A percentile compares a stretch with the other conserved stretches of the same genome.
Conservation (phyloP, 2,113 vertebrate species). For the Pipra filicauda region DNA sequence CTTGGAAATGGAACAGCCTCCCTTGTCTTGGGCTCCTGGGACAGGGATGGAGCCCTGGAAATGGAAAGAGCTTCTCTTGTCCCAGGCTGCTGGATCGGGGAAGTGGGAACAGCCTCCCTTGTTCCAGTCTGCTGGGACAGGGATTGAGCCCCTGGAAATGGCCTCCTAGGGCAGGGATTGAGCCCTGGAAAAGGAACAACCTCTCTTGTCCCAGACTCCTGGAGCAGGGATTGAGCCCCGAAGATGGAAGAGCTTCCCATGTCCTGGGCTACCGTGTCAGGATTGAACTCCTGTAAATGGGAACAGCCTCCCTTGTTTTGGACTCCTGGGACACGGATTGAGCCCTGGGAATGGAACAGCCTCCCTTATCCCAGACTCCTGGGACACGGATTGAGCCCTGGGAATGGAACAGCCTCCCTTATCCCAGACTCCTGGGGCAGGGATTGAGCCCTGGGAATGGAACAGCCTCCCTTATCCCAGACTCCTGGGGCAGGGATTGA, state of each 20-base stretch:
- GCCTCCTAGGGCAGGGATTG: not conserved
- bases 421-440: not conserved
- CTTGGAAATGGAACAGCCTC: not conserved
- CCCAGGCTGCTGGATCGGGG: not conserved
- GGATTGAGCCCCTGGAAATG: not conserved
- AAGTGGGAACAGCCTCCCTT: not conserved
- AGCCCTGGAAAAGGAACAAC: not conserved
- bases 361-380: too few species aligned
- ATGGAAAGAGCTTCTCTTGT: not conserved
- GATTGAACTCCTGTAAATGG: not conserved
- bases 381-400: not conserved
- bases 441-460: too few species aligned
- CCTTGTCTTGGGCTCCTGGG: rapidly evolving
- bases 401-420: not conserved
- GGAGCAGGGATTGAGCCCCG: not conserved
- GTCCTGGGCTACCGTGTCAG: rapidly evolving
- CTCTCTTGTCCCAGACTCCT: not conserved
- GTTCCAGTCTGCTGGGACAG: not conserved
- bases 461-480: not conserved
- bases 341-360: not conserved
- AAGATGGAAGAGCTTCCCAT: not conserved
- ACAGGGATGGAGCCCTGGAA: not conserved
- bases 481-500: not conserved
- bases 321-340: too few species aligned
- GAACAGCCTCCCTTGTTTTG: rapidly evolving